Percentiles rank a stretch among this genome's conserved stretches.
These are phyloP conservation scores for Arctocebus calabarensis DNA, from an alignment of 2,797 vertebrate species.

Conservation along the genomic window DNA sequence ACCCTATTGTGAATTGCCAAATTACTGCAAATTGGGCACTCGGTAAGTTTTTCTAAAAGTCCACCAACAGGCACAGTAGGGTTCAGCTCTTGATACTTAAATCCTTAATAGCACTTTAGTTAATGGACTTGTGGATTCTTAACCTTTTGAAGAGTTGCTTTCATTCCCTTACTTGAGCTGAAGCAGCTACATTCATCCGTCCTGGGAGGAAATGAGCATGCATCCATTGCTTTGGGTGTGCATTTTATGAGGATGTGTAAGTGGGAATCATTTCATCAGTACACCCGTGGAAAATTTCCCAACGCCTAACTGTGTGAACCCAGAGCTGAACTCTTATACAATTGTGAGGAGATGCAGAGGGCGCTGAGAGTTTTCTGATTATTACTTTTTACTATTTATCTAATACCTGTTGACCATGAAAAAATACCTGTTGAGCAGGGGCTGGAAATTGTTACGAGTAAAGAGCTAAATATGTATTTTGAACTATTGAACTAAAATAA, in stretches of 20 bases:
- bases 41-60: neutral
- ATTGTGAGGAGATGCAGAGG: neutral
- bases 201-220: neutral
- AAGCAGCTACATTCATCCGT: neutral
- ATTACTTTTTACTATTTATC: neutral
- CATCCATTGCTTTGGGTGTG: neutral
- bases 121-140: neutral
- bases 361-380: neutral
- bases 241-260: neutral
- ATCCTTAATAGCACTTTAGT: too few relatives aligned
- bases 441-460: neutral
- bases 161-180: neutral
- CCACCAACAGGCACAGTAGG: neutral
- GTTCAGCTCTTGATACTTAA: neutral
- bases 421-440: neutral
- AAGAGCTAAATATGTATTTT: neutral
- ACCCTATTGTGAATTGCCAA: neutral
- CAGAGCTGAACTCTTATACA: neutral
- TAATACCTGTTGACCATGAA: neutral
- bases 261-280: neutral
- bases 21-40: neutral
- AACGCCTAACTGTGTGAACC: neutral
- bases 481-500: neutral
- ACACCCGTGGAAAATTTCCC: neutral
- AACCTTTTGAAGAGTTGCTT: slow-evolving; percentile 12